Evolutionary conservation across 2,113 vertebrate genomes (phyloP).

Genomic region (Urocolius indicus): DNA sequence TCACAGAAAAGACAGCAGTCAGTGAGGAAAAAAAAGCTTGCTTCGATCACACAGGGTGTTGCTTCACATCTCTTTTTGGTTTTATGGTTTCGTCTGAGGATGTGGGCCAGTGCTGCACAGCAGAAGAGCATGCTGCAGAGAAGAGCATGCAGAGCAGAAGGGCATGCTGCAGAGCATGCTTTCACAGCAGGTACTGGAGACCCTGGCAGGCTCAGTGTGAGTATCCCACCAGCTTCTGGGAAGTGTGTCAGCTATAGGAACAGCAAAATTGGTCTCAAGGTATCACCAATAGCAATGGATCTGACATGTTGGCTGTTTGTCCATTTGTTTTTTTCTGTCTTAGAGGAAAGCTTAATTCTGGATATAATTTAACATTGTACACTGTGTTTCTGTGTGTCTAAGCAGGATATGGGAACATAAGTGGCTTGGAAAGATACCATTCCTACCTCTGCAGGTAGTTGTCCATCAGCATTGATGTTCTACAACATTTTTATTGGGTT

Average conservation of each 20-base stretch:
- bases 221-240: not conserved
- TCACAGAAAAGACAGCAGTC: not conserved
- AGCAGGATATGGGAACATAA: not conserved
- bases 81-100: not conserved
- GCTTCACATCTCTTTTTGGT: not conserved
- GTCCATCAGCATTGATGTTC: not conserved
- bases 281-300: not conserved
- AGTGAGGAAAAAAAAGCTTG: not conserved
- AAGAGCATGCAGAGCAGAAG: too few relatives aligned
- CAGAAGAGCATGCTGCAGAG: too few relatives aligned
- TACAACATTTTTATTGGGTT: not conserved
- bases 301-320: not conserved
- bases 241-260: not conserved
- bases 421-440: not conserved
- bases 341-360: not conserved
- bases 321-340: not conserved
- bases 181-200: not conserved
- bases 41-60: not conserved
- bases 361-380: not conserved
- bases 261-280: not conserved
- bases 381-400: not conserved
- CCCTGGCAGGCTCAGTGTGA: not conserved
- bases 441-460: not conserved
- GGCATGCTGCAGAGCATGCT: too few relatives aligned
- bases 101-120: accelerated